Evolutionary conservation across 2,888 invertebrate genomes (phyloP).

Genomic region (Megalurothrips usitatus): DNA sequence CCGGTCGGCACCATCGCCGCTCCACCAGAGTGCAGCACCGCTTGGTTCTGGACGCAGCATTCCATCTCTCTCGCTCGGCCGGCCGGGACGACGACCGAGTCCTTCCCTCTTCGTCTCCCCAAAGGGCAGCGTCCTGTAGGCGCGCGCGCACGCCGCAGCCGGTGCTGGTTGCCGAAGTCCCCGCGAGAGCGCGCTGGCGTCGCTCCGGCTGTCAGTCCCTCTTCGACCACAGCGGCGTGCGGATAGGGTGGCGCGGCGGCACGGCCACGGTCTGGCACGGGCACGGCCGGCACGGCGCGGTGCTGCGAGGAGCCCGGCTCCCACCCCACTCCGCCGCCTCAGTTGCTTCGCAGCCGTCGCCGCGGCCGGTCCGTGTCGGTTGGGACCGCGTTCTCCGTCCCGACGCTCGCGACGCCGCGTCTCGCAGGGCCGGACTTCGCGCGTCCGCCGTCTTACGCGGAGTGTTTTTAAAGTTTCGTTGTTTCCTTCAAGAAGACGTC

Average conservation of each 20-base stretch:
- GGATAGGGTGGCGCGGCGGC: background rate
- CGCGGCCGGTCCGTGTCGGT: conserved; percentile 13
- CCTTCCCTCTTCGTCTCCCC: background rate
- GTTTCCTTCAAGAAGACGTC: background rate
- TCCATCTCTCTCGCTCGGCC: background rate
- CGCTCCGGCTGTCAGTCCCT: background rate
- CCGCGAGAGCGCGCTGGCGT: conserved; percentile 1
- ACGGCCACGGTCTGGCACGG: too few relatives aligned
- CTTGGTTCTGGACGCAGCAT: background rate
- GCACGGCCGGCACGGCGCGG: background rate
- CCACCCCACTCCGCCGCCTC: background rate
- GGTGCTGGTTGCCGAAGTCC: background rate
- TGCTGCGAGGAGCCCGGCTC: background rate
- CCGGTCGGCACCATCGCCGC: background rate
- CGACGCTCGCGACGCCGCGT: background rate
- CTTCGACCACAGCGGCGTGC: background rate
- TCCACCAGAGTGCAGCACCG: background rate
- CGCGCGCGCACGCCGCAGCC: background rate
- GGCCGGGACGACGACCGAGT: background rate
- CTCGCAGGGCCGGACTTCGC: background rate
- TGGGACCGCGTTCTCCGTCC: background rate
- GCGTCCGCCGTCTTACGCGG: background rate
- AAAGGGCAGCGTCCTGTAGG: background rate
- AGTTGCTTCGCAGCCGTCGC: conserved; percentile 1
- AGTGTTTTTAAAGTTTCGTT: background rate